phyloP scores from a whole-genome alignment of 2,888 invertebrate genomes.

The Drosophila prostipennis region DNA sequence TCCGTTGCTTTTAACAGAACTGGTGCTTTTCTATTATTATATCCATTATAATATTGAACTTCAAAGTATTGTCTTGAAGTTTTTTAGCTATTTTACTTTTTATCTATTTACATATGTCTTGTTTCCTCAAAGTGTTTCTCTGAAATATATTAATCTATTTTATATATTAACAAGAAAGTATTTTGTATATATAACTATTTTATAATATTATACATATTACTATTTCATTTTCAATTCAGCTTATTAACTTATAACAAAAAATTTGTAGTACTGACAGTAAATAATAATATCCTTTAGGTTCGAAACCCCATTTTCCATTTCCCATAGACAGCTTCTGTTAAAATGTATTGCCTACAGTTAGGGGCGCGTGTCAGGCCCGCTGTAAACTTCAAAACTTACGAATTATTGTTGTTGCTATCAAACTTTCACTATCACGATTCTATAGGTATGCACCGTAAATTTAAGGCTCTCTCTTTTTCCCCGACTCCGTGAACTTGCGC shows the following conservation, averaged over 20 bases:
- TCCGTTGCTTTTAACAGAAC: constrained; percentile 5
- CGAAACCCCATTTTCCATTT: constrained; percentile 5
- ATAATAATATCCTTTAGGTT: neutral
- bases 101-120: too few species aligned
- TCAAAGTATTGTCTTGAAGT: too few species aligned
- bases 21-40: neutral
- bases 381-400: constrained; percentile 72
- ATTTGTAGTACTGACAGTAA: too few species aligned
- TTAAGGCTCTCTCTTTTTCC: constrained; percentile 13
- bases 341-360: constrained; percentile 32
- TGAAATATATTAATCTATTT: too few species aligned
- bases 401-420: constrained; percentile 35
- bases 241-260: neutral
- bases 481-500: constrained; percentile 11
- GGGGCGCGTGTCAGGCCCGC: constrained; percentile 23
- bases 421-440: constrained; percentile 70
- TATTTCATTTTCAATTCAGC: too few species aligned
- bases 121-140: too few species aligned
- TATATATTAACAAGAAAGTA: too few species aligned
- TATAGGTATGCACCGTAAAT: constrained; percentile 37
- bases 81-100: too few species aligned
- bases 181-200: too few species aligned
- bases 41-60: neutral
- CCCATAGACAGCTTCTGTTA: neutral
- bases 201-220: too few species aligned